Base-by-base conservation (phyloP, 2,113 vertebrate species). In the Boleophthalmus pectinirostris region DNA sequence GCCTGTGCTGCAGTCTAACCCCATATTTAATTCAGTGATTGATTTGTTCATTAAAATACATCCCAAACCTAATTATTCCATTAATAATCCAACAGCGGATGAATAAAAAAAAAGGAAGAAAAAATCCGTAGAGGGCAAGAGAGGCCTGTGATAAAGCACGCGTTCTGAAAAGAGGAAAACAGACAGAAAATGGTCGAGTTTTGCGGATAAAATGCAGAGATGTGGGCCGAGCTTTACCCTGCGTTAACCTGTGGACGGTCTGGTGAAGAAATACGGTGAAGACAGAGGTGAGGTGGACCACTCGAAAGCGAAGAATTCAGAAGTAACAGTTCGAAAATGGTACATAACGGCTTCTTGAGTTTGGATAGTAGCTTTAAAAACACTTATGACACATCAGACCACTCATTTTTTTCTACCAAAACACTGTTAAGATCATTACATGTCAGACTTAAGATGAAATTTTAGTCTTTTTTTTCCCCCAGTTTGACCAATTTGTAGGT, bases 11-110 rank as follows among this genome's bases (percentile, higher is more conserved):
- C 71, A 68, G 66, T 82, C 75, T 24, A 61, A 78, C 72, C 77
- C 78, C 82, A 82, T 88, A 80, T 86, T 88, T 89, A 87, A 90
- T 91, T 90, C 82, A 83, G 70, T 88, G 90, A 91, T 91, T 90
- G 85, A 92, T 90, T 86, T 89, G 75, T 91, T 90, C 87, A 88
- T 90, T 92, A 89, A 84, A 90, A 89, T 85, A 88, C 84, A 89
- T 84, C 80, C 82, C 85, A 87, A 83, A 85, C 80, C 76, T 90
- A 92, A 91, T 91, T 89, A 92, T 91, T 90, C 85, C 84, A 90
- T 91, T 87, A 89, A 91, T 87, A 90, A 83, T 85, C 81, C 74
- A 92, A 79, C 81, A 80, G n/a, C 70, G 69, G 76, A 87, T 83
- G 75, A 71, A 83, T 78, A 79, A 82, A 84, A 73, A 10, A 61